Evolutionary conservation across 2,888 invertebrate species (phyloP), one percentile per base, ranked within the genome.

Genomic region (Cerastis rubricosa): DNA sequence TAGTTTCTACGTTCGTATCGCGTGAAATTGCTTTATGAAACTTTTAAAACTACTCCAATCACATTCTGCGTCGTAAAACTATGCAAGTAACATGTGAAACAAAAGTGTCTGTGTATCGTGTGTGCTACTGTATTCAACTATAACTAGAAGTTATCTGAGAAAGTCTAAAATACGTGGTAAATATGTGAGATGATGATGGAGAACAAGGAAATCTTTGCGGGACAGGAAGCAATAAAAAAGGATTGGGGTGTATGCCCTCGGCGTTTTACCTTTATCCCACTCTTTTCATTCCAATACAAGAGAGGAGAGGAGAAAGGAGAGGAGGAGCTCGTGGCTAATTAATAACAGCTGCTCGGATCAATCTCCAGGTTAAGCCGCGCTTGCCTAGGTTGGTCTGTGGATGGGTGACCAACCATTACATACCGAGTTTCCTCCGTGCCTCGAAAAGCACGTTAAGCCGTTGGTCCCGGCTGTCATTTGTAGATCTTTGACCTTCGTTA

Each of bases 201-300:
- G 47, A 68, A 69, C 45, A 19, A 40, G 22, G 35, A 35, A 71
- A 49, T 29, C 29, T 77, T 47, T 54, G 22, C 43, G 17, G n/a
- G 12, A 49, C 45, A 59, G 35, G 51, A 78, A 59, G 51, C 45
- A 59, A n/a, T 51, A 59, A 9, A 40, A 54, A 14, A 11, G 35
- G 22, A 45, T 19, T n/a, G 14, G 14, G 3, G 25, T 35, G 45
- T 40, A 71, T 2, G 51, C n/a, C 59, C 25, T 29, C 47, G 40
- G 63, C n/a, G n/a, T 57, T 79, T 64, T 51, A 43, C 3, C n/a
- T 14, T 47, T 47, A n/a, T 47, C 77, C 29, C 19, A n/a, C 25
- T n/a, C 25, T n/a, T 71, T n/a, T 19, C 35, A 54, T 11, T 54
- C n/a, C 11, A 22, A n/a, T 9, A n/a, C 9, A 4, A 35, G 35